phyloP scores from a whole-genome alignment of 1,140 invertebrate genomes.

The Gryllus bimaculatus region DNA sequence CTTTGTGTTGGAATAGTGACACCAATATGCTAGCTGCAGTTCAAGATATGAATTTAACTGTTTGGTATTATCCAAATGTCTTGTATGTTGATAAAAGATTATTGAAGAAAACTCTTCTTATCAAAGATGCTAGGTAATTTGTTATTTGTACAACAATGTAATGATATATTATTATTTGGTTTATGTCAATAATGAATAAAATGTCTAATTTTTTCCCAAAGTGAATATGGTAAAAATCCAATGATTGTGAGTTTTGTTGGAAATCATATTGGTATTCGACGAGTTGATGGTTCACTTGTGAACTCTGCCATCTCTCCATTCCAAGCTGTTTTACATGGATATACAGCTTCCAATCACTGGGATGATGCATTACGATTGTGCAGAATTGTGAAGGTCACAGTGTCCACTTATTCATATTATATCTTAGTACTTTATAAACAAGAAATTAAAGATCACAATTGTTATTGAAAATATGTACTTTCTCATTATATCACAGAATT shows the following conservation, averaged over 20 bases:
- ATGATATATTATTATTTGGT: not conserved
- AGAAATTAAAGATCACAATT: no score
- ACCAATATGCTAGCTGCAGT: constrained; percentile 77
- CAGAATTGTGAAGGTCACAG: constrained; percentile 58
- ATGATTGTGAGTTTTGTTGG: constrained; percentile 67
- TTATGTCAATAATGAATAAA: not conserved
- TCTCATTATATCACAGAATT: not conserved
- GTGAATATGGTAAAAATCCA: constrained; percentile 73
- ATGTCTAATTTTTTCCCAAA: constrained; percentile 27
- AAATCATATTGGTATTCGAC: constrained; percentile 62
- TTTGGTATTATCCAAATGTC: constrained; percentile 79
- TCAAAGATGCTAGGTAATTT: constrained; percentile 51
- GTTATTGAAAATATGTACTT: not conserved
- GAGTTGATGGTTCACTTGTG: constrained; percentile 59
- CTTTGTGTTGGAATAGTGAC: constrained; percentile 71
- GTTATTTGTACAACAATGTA: not conserved
- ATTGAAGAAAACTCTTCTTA: constrained; percentile 49
- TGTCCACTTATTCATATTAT: constrained; percentile 27
- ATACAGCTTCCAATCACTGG: constrained; percentile 55
- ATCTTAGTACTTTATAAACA: constrained; percentile 21
- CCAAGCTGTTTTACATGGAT: constrained; percentile 51
- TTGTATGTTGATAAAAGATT: constrained; percentile 66
- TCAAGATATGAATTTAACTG: constrained; percentile 65
- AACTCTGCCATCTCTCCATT: constrained; percentile 54
- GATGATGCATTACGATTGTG: constrained; percentile 67